Base-by-base conservation (phyloP, 2,888 invertebrate species). In the Carcina quercana region DNA sequence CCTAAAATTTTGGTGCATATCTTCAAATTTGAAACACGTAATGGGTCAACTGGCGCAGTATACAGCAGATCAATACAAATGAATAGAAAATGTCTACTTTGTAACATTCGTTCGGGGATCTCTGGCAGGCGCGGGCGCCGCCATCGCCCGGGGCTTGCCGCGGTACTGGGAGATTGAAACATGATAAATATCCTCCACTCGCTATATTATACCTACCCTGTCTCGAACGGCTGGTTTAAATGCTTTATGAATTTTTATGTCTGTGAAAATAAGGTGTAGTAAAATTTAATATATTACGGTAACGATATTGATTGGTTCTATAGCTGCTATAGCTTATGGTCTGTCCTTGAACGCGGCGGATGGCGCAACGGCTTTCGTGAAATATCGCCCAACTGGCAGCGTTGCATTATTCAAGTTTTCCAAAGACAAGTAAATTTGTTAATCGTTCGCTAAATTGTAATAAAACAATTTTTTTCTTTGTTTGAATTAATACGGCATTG, bases 101-200 rank as follows among this genome's bases (percentile, higher is more conserved):
- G 54, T 49, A 51, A 54, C 50, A 50, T 59, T 53, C 37, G 59
- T 42, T 45, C 45, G 32, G 32, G 46, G 45, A 42, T 40, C 40
- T 42, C 29, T 7, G 21, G 14, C 30, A 25, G 15, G 30, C 26
- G 37, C 51, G 47, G 48, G 30, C 26, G 37, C 51, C 48, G 48
- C n/a, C 32, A 36, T 44, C 42, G 53, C 60, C 52, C 32, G 43
- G 38, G 50, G 53, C 55, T 43, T 27, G 38, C 34, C 38, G 47
- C 42, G 36, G 40, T 42, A 29, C 37, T 38, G 38, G 47, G 27
- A 72, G 73, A 75, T 75, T 71, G 71, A 69, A 69, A 64, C 55
- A 57, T 66, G 74, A 75, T 74, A 73, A 71, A 71, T 68, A 53
- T 62, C 50, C 51, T 45, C 51, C 43, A 53, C 55, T 53, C 56